These are phyloP conservation scores for Ptilonorhynchus violaceus DNA, from an alignment of 2,113 vertebrate species.

Conservation along the genomic window DNA sequence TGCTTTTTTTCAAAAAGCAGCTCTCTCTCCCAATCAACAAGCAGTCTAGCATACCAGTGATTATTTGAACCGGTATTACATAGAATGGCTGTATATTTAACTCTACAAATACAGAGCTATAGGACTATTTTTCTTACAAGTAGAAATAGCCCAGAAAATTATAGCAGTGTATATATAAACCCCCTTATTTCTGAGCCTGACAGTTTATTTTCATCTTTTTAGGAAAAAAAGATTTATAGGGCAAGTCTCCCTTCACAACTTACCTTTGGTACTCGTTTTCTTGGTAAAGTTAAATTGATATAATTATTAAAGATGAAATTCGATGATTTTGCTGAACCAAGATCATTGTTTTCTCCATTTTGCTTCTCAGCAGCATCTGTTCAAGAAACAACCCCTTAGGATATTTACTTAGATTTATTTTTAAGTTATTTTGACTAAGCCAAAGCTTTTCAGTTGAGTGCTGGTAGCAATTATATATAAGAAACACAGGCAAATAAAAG, in stretches of 20 bases:
- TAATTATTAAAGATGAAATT: constrained; percentile 79
- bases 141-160: background rate
- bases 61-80: background rate
- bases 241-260: background rate
- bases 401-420: background rate
- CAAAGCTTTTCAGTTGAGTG: background rate
- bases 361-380: constrained; percentile 76
- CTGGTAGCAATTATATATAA: background rate
- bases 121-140: background rate
- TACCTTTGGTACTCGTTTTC: constrained; percentile 94
- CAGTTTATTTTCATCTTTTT: background rate
- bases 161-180: background rate
- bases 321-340: constrained; percentile 73
- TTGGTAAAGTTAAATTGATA: constrained; percentile 82
- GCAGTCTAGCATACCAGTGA: background rate
- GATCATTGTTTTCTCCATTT: constrained; percentile 78
- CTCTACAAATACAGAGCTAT: background rate
- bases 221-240: background rate
- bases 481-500: background rate
- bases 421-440: background rate
- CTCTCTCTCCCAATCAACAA: background rate
- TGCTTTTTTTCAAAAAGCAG: background rate
- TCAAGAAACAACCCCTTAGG: background rate
- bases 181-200: background rate
- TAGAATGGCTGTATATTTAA: background rate